Evolutionary conservation across 1,140 invertebrate genomes (phyloP).

Genomic region (Megalonaias nervosa): DNA sequence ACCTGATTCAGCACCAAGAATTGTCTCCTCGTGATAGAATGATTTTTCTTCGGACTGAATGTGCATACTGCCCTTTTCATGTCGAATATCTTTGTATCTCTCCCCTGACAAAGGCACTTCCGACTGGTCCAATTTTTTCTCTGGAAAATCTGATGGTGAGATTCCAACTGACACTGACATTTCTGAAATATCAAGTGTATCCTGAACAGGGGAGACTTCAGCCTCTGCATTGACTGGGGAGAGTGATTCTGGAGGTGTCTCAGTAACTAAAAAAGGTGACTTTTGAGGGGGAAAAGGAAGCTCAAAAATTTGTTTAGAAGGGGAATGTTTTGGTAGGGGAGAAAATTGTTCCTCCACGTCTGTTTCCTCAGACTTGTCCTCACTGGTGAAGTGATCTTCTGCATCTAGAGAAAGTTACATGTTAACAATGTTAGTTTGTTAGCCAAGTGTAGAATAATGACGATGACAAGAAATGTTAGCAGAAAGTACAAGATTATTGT

Average conservation of each 20-base stretch:
- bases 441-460: too few relatives aligned
- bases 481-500: too few relatives aligned
- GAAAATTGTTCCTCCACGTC: constrained; percentile 67
- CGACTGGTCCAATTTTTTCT: not conserved
- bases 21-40: too few relatives aligned
- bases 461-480: too few relatives aligned
- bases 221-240: constrained; percentile 39
- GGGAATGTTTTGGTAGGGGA: constrained; percentile 51
- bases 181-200: constrained; percentile 28
- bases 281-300: constrained; percentile 33
- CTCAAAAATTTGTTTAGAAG: constrained; percentile 47
- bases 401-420: constrained; percentile 10
- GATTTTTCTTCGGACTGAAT: too few relatives aligned
- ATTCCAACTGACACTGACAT: constrained; percentile 52
- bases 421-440: too few relatives aligned
- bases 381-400: constrained; percentile 38
- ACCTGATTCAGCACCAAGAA: too few relatives aligned
- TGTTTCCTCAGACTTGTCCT: constrained; percentile 60
- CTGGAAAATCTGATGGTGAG: constrained; percentile 55
- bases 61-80: too few relatives aligned
- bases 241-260: constrained; percentile 51
- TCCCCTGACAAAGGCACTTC: too few relatives aligned
- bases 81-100: too few relatives aligned
- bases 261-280: constrained; percentile 47
- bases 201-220: constrained; percentile 44